Conservation (phyloP, 1,140 invertebrate species). For the Laupala kohalensis region DNA sequence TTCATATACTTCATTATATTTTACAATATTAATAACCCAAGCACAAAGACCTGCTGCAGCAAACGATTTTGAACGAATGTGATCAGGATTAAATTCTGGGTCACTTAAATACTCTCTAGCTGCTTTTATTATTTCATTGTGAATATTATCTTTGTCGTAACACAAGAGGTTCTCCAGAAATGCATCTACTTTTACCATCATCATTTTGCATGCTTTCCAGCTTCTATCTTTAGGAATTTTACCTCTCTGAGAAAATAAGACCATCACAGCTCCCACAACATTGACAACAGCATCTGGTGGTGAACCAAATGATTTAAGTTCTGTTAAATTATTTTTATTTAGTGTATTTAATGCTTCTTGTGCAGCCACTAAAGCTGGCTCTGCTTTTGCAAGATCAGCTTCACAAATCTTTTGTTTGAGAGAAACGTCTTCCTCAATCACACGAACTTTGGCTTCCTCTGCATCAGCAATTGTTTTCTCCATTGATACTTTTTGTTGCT, state of each 20-base stretch:
- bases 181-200: slow-evolving; percentile 73
- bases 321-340: slow-evolving; percentile 87
- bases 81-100: slow-evolving; percentile 73
- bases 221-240: slow-evolving; percentile 84
- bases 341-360: slow-evolving; percentile 83
- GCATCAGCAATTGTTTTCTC: slow-evolving; percentile 70
- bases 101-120: slow-evolving; percentile 34
- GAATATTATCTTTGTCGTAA: slow-evolving; percentile 92
- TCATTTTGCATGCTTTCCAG: slow-evolving; percentile 81
- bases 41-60: slow-evolving; percentile 80
- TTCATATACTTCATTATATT: slow-evolving; percentile 83
- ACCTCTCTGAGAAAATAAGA: slow-evolving; percentile 69
- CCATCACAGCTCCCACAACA: slow-evolving; percentile 75
- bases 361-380: slow-evolving; percentile 78
- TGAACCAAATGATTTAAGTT: slow-evolving; percentile 84
- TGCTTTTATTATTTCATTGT: slow-evolving; percentile 70
- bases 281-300: slow-evolving; percentile 70
- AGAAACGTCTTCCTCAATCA: slow-evolving; percentile 75
- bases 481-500: slow-evolving; percentile 77
- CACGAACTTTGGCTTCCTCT: slow-evolving; percentile 80
- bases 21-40: slow-evolving; percentile 88
- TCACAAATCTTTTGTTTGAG: slow-evolving; percentile 77
- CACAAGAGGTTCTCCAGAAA: slow-evolving; percentile 75
- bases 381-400: slow-evolving; percentile 77
- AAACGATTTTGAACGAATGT: slow-evolving; percentile 70